phyloP scores from a whole-genome alignment of 2,113 vertebrate species.

The Aythya baeri region DNA sequence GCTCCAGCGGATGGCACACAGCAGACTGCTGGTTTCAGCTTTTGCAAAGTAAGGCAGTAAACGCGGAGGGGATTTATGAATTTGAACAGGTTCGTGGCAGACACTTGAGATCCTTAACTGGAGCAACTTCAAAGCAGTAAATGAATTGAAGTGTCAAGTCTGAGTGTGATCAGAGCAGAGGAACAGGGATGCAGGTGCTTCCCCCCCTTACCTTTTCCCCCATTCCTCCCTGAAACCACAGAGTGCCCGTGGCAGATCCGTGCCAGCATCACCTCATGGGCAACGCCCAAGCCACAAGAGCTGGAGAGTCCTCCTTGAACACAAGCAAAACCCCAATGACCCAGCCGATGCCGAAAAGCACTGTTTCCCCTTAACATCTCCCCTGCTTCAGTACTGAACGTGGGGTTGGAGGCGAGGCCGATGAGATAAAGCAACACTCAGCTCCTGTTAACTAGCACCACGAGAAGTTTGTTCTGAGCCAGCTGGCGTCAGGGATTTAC shows the following conservation, averaged over 20 bases:
- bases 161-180: neutral
- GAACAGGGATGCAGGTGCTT: rapidly evolving
- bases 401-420: rapidly evolving
- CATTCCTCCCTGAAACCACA: neutral
- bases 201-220: neutral
- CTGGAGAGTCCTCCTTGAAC: neutral
- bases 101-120: neutral
- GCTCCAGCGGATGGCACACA: rapidly evolving
- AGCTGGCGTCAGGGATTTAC: neutral
- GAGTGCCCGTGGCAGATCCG: neutral
- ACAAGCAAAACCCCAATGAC: neutral
- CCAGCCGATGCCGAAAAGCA: neutral
- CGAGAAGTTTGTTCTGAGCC: rapidly evolving
- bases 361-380: neutral
- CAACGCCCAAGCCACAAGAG: neutral
- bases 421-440: neutral
- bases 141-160: neutral
- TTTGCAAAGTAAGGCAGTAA: neutral
- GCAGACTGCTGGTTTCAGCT: neutral
- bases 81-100: neutral
- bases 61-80: neutral
- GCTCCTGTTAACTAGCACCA: neutral
- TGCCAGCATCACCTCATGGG: neutral
- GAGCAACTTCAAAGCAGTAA: slow-evolving; percentile 29
- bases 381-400: neutral